These are phyloP conservation scores for Ophthalmolycus amberensis DNA, from an alignment of 2,113 vertebrate species.

Conservation along the genomic window DNA sequence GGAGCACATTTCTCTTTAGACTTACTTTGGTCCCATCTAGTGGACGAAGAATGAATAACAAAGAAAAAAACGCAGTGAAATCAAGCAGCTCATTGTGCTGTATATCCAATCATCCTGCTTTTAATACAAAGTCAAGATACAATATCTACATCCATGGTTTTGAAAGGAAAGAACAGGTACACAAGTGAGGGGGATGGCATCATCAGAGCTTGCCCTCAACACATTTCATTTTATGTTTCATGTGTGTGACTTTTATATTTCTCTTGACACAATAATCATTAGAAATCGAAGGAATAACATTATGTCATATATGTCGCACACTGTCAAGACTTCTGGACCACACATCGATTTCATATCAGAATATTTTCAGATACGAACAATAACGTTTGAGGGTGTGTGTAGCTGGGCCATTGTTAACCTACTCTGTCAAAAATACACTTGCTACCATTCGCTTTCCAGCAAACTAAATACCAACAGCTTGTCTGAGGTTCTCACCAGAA, in stretches of 20 bases:
- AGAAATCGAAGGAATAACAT: constrained; percentile 81
- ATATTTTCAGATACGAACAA: constrained; percentile 73
- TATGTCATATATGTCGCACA: constrained; percentile 81
- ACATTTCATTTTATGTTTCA: constrained; percentile 64
- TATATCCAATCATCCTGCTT: constrained; percentile 90
- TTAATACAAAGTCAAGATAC: constrained; percentile 98
- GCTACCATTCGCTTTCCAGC: constrained; percentile 78
- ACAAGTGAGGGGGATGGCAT: constrained; percentile 72
- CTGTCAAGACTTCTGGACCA: constrained; percentile 78
- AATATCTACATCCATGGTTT: constrained; percentile 94
- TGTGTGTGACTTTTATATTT: constrained; percentile 71
- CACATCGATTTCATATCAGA: constrained; percentile 77
- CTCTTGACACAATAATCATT: constrained; percentile 78
- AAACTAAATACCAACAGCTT: constrained; percentile 69
- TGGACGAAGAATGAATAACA: constrained; percentile 52
- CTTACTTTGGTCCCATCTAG: constrained; percentile 60
- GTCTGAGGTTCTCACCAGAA: constrained; percentile 41
- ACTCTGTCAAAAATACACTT: constrained; percentile 79
- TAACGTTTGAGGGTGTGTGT: constrained; percentile 56
- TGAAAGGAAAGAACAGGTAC: constrained; percentile 81
- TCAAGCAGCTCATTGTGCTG: constrained; percentile 59
- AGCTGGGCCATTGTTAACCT: constrained; percentile 50
- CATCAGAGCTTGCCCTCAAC: constrained; percentile 76
- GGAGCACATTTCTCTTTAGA: neutral
- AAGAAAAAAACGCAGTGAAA: constrained; percentile 32